phyloP scores from a whole-genome alignment of 2,797 vertebrate genomes.

The Sus cebifrons region DNA sequence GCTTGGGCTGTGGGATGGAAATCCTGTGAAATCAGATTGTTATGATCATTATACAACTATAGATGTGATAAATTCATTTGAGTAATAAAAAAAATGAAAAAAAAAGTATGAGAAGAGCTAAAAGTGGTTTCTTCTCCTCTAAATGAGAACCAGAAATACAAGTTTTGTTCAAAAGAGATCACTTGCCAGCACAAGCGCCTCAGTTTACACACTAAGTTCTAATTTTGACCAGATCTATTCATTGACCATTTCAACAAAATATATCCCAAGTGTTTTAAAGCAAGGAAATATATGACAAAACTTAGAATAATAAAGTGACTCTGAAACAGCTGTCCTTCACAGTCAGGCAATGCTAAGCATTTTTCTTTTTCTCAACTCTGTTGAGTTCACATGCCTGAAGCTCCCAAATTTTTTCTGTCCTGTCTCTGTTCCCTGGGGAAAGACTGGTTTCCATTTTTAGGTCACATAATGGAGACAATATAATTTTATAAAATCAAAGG shows the following conservation, averaged over 20 bases:
- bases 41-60: no score
- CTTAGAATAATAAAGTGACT: conserved; percentile 1
- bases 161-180: conserved; percentile 45
- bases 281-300: background rate
- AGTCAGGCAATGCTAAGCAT: background rate
- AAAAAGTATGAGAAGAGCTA: background rate
- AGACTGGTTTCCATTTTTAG: conserved; percentile 47
- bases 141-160: conserved; percentile 27
- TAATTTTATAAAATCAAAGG: conserved; percentile 52
- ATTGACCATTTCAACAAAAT: conserved; percentile 35
- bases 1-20: no score
- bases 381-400: background rate
- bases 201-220: conserved; percentile 5
- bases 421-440: background rate
- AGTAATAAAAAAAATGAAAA: no score
- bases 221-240: background rate
- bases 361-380: background rate
- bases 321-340: background rate
- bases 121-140: conserved; percentile 34
- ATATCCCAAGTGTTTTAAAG: conserved; percentile 61
- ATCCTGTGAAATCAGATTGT: no score
- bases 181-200: background rate
- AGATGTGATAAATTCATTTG: no score
- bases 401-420: background rate
- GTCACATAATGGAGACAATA: background rate